These are phyloP conservation scores for Drosophila formosana DNA, from an alignment of 2,888 invertebrate genomes.

Conservation along the genomic window DNA sequence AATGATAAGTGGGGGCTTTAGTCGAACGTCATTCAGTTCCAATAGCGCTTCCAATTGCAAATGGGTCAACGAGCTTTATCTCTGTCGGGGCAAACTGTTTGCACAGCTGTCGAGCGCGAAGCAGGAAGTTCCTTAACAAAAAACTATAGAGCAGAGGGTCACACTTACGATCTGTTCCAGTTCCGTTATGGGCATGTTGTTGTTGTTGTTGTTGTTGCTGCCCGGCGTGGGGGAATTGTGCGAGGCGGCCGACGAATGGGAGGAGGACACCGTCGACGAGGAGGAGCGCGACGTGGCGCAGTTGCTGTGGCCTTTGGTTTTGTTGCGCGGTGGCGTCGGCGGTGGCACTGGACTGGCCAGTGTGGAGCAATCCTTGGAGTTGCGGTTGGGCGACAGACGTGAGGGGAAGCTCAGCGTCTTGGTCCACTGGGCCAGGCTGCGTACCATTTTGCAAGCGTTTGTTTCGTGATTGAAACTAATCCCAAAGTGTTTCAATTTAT, in stretches of 20 bases:
- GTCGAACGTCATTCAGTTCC: constrained; percentile 3
- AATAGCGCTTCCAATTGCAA: constrained; percentile 35
- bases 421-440: constrained; percentile 95
- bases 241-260: constrained; percentile 76
- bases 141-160: background rate
- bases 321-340: constrained; percentile 87
- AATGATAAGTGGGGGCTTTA: constrained; percentile 27
- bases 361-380: constrained; percentile 89
- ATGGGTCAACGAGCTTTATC: constrained; percentile 76
- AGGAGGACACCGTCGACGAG: constrained; percentile 84
- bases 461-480: constrained; percentile 57
- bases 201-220: constrained; percentile 70
- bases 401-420: constrained; percentile 96
- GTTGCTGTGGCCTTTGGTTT: constrained; percentile 85
- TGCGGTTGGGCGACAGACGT: constrained; percentile 92
- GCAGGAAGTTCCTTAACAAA: constrained; percentile 55
- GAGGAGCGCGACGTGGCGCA: constrained; percentile 86
- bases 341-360: constrained; percentile 85
- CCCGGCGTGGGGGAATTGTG: constrained; percentile 84
- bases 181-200: constrained; percentile 88
- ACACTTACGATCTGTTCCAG: constrained; percentile 89
- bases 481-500: constrained; percentile 63
- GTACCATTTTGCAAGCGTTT: constrained; percentile 88
- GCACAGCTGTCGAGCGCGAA: constrained; percentile 63
- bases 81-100: constrained; percentile 59